These are phyloP conservation scores for Eupeodes corollae DNA, from an alignment of 1,140 invertebrate species.

Conservation along the genomic window DNA sequence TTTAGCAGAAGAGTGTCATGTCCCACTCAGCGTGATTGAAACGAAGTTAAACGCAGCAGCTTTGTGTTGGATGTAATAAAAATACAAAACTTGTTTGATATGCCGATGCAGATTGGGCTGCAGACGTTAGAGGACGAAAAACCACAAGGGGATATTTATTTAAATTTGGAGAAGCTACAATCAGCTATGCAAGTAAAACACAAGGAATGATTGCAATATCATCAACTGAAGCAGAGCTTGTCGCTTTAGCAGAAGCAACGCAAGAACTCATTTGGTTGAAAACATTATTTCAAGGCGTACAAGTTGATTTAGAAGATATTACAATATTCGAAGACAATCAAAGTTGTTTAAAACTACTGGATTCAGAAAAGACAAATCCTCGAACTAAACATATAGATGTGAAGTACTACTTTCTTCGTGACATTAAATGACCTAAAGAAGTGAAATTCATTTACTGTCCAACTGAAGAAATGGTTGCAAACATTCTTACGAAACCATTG, in stretches of 20 bases:
- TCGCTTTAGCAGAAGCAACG: too few species aligned
- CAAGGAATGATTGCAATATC: too few species aligned
- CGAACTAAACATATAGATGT: conserved; percentile 13
- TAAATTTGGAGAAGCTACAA: too few species aligned
- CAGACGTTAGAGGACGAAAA: conserved; percentile 9
- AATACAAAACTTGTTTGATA: conserved; percentile 7
- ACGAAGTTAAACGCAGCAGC: conserved; percentile 18
- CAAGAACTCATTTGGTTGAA: too few species aligned
- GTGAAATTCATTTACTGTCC: too few species aligned
- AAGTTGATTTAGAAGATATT: background rate
- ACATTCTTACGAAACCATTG: conserved; percentile 8
- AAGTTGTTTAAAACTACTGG: background rate
- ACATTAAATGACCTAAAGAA: conserved; percentile 2
- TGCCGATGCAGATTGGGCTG: too few species aligned
- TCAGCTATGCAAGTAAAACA: too few species aligned
- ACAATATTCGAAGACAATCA: too few species aligned
- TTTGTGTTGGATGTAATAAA: background rate
- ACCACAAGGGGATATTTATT: conserved; percentile 16
- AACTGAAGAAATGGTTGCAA: too few species aligned
- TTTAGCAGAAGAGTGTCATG: conserved; percentile 29
- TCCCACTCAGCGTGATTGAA: conserved; percentile 20
- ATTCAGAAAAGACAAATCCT: background rate
- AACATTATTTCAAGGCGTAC: conserved; percentile 6
- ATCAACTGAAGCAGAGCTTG: too few species aligned
- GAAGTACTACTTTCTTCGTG: conserved; percentile 14